Base-by-base conservation (phyloP, 2,888 invertebrate genomes). In the Stenodera caucasica region DNA sequence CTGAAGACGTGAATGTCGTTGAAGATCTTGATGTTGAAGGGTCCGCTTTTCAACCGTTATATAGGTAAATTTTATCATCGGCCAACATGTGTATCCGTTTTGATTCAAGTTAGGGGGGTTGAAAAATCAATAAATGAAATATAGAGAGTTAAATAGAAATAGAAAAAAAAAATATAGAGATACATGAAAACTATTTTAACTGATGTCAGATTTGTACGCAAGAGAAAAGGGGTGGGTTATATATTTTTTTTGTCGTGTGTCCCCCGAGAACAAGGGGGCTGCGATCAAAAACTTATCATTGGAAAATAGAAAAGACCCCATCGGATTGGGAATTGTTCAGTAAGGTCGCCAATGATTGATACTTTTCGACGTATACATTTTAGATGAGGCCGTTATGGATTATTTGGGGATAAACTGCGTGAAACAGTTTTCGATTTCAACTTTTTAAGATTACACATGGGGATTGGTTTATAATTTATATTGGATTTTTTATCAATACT, bases 121-220 rank as follows among this genome's bases (percentile, higher is more conserved):
- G 21, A 45, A 23, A 45, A 45, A 45, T 45, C 45, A n/a, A 45
- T 45, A 40, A 9, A 40, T 8, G n/a, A n/a, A n/a, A n/a, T n/a
- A n/a, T n/a, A n/a, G n/a, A n/a, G n/a, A n/a, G n/a, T n/a, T n/a
- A n/a, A n/a, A n/a, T n/a, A n/a, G n/a, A n/a, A 35, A n/a, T 35
- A 5, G 9, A 40, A 37, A 2, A 40, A 69, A 64, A 65, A 72
- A 73, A 72, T n/a, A n/a, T n/a, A n/a, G n/a, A n/a, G n/a, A n/a
- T 74, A 75, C 75, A 75, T 65, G 74, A 72, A 75, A 76, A 76
- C 76, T 75, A 76, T 77, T 73, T 75, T 74, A 74, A 72, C 71
- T 65, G 72, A 71, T 75, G 75, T 75, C 72, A 72, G 72, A 73
- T 75, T 70, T 68, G 61, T 63, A 64, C 63, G 62, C 65, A 59